Evolutionary conservation across 2,797 vertebrate genomes (phyloP).

Genomic region (Megaceryle alcyon): DNA sequence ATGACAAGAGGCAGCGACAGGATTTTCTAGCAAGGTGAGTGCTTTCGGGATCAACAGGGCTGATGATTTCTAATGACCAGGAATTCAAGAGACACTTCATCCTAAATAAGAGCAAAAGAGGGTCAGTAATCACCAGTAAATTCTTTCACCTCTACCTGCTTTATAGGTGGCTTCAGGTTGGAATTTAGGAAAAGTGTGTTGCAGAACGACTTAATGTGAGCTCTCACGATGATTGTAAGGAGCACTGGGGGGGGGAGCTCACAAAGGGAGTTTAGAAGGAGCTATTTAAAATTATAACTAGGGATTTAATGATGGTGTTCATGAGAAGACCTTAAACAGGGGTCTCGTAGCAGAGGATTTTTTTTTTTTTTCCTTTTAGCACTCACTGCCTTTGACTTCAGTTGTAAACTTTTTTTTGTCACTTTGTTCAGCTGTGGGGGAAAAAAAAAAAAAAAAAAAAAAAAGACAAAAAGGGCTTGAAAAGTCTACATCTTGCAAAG

Average conservation of each 20-base stretch:
- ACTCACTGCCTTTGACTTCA: background rate
- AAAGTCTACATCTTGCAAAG: too few species aligned
- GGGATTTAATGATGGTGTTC: background rate
- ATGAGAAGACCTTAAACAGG: background rate
- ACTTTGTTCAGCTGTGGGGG: too few species aligned
- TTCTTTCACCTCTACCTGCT: background rate
- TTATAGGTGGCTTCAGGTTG: conserved; percentile 5
- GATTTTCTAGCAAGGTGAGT: conserved; percentile 57
- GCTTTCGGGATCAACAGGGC: conserved; percentile 19
- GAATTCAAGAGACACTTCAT: conserved; percentile 9
- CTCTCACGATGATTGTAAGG: background rate
- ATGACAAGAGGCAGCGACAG: conserved; percentile 51
- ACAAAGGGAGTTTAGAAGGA: conserved; percentile 10
- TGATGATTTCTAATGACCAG: conserved; percentile 33
- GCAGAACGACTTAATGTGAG: background rate
- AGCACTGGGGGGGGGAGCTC: background rate
- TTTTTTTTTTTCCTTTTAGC: background rate
- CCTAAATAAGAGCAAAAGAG: background rate
- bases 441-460: too few species aligned
- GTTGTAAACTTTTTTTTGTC: background rate
- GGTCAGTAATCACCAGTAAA: background rate
- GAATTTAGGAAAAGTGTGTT: background rate
- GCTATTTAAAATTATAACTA: conserved; percentile 27
- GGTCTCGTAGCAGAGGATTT: background rate
- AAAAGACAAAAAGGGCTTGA: too few species aligned